Base-by-base conservation (phyloP, 2,888 invertebrate genomes). In the Ditylenchus weischeri region DNA sequence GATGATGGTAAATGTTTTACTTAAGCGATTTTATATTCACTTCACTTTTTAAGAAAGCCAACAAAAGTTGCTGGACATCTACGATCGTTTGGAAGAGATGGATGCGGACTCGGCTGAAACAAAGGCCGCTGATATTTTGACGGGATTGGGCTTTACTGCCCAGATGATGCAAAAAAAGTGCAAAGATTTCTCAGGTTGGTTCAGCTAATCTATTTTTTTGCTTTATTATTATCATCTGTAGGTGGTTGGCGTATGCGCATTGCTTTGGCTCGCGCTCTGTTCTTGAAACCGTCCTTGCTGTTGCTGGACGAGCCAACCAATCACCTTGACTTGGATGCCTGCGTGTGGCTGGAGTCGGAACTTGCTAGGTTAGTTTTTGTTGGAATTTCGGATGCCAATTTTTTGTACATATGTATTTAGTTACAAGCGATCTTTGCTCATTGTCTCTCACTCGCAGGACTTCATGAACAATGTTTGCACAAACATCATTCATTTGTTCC, bases 261-360 rank as follows among this genome's bases (percentile, higher is more conserved):
- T 66, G 86, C 88, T 82, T 80, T 88, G 23, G 88, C 88, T 6
- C 79, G 87, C 62, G 87, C 87, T 6, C 81, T 87, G 43, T 87
- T 83, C 76, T 83, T 88, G 57, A 85, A 86, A 72, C 88, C 88
- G 0, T 85, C 87, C 66, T 78, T 88, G 63, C 80, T 88, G 38
- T 80, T 88, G 62, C 82, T 88, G 65, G 88, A 88, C 79, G 88
- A 88, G 77, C 88, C 88, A 0, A 86, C 86, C 10, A 87, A 86
- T 72, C 86, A 86, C 79, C 79, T 88, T 54, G 84, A 88, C 87
- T 87, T 99, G 77, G 94, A 98, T 83, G 96, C 98, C 67, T 98
- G 96, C 84, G 96, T 98, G 58, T 99, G 98, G 98, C 88, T 99
- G 66, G 98, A 99, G 85, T 92, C 94, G 84, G 96, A 98, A 86